Evolutionary conservation across 2,888 invertebrate genomes (phyloP).

Genomic region (Acleris literana): DNA sequence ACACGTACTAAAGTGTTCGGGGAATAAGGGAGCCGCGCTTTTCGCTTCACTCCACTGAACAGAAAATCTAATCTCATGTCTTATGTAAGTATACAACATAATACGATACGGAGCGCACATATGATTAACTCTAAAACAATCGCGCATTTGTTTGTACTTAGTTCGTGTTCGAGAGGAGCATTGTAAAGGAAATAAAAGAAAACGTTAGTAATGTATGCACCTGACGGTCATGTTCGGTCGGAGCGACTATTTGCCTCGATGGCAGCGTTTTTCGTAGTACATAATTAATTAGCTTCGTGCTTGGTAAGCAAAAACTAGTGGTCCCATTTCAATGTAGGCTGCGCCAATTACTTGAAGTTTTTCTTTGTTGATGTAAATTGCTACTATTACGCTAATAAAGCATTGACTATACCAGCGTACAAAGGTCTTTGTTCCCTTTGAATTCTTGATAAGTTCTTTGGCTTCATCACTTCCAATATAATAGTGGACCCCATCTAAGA

Average conservation of each 20-base stretch:
- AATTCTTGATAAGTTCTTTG: slow-evolving; percentile 13
- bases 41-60: slow-evolving; percentile 36
- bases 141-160: neutral
- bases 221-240: slow-evolving; percentile 18
- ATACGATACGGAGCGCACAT: slow-evolving; percentile 19
- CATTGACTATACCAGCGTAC: slow-evolving; percentile 14
- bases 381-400: neutral
- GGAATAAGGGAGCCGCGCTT: slow-evolving; percentile 35
- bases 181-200: slow-evolving; percentile 13
- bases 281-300: slow-evolving; percentile 26
- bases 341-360: neutral
- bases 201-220: slow-evolving; percentile 28
- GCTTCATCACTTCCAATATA: slow-evolving; percentile 20
- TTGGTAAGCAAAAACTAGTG: slow-evolving; percentile 23
- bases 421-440: slow-evolving; percentile 12
- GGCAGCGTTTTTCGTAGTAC: slow-evolving; percentile 13
- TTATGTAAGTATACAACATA: slow-evolving; percentile 30
- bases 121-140: slow-evolving; percentile 7
- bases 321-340: slow-evolving; percentile 1
- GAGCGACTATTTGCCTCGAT: slow-evolving; percentile 21
- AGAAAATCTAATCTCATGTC: slow-evolving; percentile 36
- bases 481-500: slow-evolving; percentile 39
- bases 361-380: neutral
- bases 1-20: slow-evolving; percentile 30
- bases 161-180: neutral